Conservation (phyloP, 92 coral and sea anemone species). For the Muricea muricata region DNA sequence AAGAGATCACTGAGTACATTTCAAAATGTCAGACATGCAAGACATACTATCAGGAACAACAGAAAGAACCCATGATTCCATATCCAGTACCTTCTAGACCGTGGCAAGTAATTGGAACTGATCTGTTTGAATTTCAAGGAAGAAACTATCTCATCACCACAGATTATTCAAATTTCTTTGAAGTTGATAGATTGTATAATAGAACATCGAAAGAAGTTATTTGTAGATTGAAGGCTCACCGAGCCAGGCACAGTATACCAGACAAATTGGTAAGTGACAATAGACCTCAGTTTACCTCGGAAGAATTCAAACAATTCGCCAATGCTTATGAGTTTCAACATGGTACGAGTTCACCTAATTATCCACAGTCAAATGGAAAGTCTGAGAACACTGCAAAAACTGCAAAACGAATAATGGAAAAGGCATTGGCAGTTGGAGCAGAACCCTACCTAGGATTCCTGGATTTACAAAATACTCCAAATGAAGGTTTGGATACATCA, state of each 20-base stretch:
- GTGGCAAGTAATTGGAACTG: background rate
- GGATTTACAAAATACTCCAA: background rate
- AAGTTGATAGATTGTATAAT: background rate
- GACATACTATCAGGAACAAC: conserved; percentile 42
- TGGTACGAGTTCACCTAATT: background rate
- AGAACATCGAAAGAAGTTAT: background rate
- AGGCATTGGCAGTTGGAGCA: background rate
- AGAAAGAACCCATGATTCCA: conserved; percentile 31
- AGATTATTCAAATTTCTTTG: background rate
- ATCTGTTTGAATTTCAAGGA: background rate
- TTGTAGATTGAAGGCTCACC: background rate
- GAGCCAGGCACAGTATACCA: background rate
- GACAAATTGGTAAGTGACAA: background rate
- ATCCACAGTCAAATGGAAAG: background rate
- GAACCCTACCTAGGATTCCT: background rate
- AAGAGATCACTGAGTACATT: background rate
- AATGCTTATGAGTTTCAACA: background rate
- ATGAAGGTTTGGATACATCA: background rate
- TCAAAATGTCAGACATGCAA: conserved; percentile 54
- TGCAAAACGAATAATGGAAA: conserved; percentile 5
- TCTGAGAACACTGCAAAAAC: background rate
- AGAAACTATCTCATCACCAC: background rate
- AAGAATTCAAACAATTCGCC: background rate
- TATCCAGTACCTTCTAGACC: background rate
- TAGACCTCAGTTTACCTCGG: background rate